Evolutionary conservation across 2,797 vertebrate genomes (phyloP).

Genomic region (Sebastes glaucus): DNA sequence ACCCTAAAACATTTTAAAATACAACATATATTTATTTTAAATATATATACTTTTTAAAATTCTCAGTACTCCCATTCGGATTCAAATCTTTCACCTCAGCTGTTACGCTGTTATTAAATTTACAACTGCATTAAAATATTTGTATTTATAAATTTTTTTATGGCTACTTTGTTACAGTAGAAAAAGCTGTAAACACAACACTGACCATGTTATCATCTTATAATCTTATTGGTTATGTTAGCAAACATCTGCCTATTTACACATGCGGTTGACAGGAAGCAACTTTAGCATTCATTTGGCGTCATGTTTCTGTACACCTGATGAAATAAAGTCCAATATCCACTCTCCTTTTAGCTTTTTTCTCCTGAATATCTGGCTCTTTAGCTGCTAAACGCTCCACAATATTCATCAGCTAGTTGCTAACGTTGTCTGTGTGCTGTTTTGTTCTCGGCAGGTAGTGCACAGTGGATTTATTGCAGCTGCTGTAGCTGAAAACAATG

Average conservation of each 20-base stretch:
- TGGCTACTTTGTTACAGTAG: background rate
- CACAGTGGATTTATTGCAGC: background rate
- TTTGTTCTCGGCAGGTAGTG: background rate
- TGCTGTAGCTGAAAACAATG: background rate
- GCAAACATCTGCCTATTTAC: too few species aligned
- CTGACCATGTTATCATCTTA: too few species aligned
- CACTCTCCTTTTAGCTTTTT: background rate
- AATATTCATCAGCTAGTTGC: too few species aligned
- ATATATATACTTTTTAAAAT: background rate
- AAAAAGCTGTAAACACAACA: background rate
- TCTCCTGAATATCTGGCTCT: background rate
- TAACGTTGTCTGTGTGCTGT: background rate
- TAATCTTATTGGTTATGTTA: too few species aligned
- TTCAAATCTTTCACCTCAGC: background rate
- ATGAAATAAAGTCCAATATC: background rate
- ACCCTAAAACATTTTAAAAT: background rate
- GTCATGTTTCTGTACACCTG: background rate
- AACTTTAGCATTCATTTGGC: too few species aligned
- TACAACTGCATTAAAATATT: background rate
- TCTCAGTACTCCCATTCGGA: background rate
- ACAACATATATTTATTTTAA: background rate
- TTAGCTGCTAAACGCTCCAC: too few species aligned
- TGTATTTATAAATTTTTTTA: background rate
- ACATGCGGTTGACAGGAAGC: too few species aligned
- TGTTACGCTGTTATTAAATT: background rate